Conservation (phyloP, 2,797 vertebrate genomes). For the Parotocinclus haroldoi region DNA sequence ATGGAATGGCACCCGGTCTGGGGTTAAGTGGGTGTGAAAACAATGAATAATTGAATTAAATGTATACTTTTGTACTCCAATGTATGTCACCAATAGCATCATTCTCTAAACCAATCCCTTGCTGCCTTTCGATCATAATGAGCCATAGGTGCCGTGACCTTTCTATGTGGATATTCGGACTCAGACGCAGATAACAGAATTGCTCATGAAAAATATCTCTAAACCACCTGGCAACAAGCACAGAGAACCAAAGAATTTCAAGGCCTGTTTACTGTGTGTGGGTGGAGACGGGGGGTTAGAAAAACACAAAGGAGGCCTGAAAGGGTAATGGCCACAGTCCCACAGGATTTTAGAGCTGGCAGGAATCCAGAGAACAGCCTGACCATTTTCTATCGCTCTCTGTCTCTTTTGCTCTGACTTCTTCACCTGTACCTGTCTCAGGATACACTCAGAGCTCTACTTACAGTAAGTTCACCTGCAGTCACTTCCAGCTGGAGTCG, state of each 20-base stretch:
- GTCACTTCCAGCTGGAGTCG: too few relatives aligned
- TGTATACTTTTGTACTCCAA: too few relatives aligned
- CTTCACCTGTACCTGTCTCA: slow-evolving; percentile 8
- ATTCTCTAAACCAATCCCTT: too few relatives aligned
- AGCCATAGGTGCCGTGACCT: neutral
- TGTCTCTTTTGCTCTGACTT: slow-evolving; percentile 4
- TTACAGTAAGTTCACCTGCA: slow-evolving; percentile 21
- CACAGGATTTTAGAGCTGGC: slow-evolving; percentile 29
- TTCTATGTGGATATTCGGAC: slow-evolving; percentile 2
- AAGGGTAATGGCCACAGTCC: slow-evolving; percentile 35
- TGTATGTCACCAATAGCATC: too few relatives aligned
- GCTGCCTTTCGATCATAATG: neutral
- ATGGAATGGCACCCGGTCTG: too few relatives aligned
- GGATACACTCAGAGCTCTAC: slow-evolving; percentile 11
- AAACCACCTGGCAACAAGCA: slow-evolving; percentile 38
- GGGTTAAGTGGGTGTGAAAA: too few relatives aligned
- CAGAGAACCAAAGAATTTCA: slow-evolving; percentile 43
- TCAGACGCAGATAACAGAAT: slow-evolving; percentile 1
- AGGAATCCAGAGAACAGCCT: slow-evolving; percentile 30
- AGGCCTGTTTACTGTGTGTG: slow-evolving; percentile 45
- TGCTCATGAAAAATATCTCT: slow-evolving; percentile 35
- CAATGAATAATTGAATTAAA: too few relatives aligned
- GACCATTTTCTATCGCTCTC: slow-evolving; percentile 17
- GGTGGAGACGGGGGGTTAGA: slow-evolving; percentile 17
- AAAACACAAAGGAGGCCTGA: slow-evolving; percentile 38